Percentiles rank a stretch among this genome's conserved stretches.
These are phyloP conservation scores for Gymnoscopelus microlampas DNA, from an alignment of 2,797 vertebrate species.

Conservation along the genomic window DNA sequence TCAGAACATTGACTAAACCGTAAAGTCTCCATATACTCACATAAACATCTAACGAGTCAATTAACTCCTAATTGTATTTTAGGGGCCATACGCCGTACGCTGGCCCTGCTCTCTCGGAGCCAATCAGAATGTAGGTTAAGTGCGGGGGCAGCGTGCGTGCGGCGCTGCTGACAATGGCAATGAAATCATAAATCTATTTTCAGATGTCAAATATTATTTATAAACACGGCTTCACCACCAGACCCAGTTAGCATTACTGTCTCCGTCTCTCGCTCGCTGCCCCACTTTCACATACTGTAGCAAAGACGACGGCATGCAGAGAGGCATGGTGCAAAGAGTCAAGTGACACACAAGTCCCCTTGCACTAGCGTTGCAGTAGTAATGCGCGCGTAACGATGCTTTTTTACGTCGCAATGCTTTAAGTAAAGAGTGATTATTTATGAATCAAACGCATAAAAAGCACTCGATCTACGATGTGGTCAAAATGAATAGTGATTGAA, in stretches of 20 bases:
- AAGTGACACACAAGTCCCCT: constrained; percentile 38
- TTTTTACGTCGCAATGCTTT: not conserved
- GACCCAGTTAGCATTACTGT: constrained; percentile 65
- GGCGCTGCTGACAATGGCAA: constrained; percentile 61
- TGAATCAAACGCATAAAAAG: no score
- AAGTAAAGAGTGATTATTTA: no score
- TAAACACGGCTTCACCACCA: constrained; percentile 58
- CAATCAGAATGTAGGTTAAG: constrained; percentile 82
- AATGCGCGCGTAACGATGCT: constrained; percentile 2
- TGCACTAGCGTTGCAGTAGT: not conserved
- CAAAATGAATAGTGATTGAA: no score
- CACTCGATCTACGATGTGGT: no score
- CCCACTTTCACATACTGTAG: constrained; percentile 43
- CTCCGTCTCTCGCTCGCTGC: constrained; percentile 35
- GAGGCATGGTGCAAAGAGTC: constrained; percentile 21
- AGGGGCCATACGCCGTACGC: constrained; percentile 42
- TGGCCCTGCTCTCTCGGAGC: constrained; percentile 33
- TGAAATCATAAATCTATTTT: constrained; percentile 79
- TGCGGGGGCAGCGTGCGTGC: constrained; percentile 40
- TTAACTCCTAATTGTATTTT: constrained; percentile 68
- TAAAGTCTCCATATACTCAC: constrained; percentile 6
- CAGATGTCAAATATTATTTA: constrained; percentile 75
- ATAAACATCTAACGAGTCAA: constrained; percentile 65
- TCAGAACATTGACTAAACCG: constrained; percentile 22
- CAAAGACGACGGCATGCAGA: constrained; percentile 27